Conservation (phyloP, 1,140 invertebrate species). For the Popillia japonica region DNA sequence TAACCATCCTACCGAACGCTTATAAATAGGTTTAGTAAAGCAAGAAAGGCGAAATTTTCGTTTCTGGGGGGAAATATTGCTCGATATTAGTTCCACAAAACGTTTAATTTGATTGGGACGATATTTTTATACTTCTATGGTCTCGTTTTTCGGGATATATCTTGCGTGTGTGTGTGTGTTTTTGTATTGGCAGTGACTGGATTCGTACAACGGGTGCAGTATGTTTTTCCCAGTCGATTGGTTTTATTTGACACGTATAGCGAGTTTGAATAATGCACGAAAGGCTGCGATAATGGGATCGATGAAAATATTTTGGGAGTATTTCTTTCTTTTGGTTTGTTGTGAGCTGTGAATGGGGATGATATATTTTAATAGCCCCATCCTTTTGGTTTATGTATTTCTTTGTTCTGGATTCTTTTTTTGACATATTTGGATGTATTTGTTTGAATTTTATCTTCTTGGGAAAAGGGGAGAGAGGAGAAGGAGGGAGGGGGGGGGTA, state of each 20-base stretch:
- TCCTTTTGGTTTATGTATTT: background rate
- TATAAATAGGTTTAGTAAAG: constrained; percentile 21
- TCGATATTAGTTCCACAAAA: constrained; percentile 27
- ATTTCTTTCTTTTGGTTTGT: background rate
- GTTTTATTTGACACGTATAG: constrained; percentile 7
- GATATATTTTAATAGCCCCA: background rate
- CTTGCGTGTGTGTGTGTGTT: background rate
- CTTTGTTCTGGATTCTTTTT: background rate
- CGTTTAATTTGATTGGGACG: constrained; percentile 14
- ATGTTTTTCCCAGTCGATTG: background rate
- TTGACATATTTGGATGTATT: background rate
- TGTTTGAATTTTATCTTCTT: no score
- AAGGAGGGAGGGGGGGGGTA: no score
- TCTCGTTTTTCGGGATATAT: background rate
- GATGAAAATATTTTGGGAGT: background rate
- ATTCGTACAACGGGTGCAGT: background rate
- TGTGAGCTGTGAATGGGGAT: background rate
- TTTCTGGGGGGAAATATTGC: background rate
- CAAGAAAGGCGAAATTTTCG: background rate
- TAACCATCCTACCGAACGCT: background rate
- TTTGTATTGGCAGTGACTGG: background rate
- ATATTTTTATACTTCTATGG: background rate
- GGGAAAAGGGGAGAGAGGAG: no score
- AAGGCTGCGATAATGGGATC: background rate
- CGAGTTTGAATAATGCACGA: background rate